These are phyloP conservation scores for Potamilus streckersoni DNA, from an alignment of 1,140 invertebrate genomes.

Conservation along the genomic window DNA sequence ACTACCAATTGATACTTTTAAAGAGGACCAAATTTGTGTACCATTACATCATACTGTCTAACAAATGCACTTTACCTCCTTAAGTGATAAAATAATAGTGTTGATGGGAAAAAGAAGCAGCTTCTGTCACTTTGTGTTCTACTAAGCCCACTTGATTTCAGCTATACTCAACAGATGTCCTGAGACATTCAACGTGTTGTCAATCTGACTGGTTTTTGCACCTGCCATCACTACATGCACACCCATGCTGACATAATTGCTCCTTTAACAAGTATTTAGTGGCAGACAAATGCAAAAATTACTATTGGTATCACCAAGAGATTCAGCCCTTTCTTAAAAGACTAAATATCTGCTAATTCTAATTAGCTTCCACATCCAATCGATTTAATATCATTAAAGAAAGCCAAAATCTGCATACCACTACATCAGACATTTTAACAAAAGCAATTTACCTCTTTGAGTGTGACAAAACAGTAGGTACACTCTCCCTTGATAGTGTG, in stretches of 20 bases:
- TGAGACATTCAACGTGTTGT: constrained; percentile 98
- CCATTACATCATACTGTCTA: neutral
- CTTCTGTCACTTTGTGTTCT: constrained; percentile 81
- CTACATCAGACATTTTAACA: constrained; percentile 3
- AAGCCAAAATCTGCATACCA: too few species aligned
- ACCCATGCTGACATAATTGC: too few species aligned
- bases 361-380: too few species aligned
- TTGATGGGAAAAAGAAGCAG: constrained; percentile 93
- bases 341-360: too few species aligned
- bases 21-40: neutral
- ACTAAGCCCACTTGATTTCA: constrained; percentile 92
- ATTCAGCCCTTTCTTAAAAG: too few species aligned
- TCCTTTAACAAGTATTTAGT: too few species aligned
- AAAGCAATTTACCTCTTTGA: constrained; percentile 75
- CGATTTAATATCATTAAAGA: too few species aligned
- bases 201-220: constrained; percentile 85
- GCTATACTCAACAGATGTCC: constrained; percentile 98
- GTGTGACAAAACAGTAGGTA: constrained; percentile 95
- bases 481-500: constrained; percentile 96
- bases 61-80: constrained; percentile 72
- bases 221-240: too few species aligned
- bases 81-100: constrained; percentile 92
- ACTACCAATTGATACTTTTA: neutral
- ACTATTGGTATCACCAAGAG: neutral
- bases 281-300: too few species aligned